phyloP scores from a whole-genome alignment of 2,888 invertebrate genomes.

The Eulithis testata region DNA sequence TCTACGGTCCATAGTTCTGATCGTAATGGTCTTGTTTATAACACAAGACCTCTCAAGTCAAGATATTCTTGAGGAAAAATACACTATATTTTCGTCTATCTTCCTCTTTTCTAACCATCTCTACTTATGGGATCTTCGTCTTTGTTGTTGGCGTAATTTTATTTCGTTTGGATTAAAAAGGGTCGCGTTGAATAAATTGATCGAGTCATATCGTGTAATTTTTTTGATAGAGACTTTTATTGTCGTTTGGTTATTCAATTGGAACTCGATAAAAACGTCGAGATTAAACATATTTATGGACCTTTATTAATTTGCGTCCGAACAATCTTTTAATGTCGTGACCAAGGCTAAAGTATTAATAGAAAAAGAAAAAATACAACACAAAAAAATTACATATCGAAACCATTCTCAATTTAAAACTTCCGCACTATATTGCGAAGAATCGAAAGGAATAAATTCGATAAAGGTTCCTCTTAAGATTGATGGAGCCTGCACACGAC shows the following conservation, averaged over 20 bases:
- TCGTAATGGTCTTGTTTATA: conserved; percentile 78
- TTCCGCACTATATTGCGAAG: conserved; percentile 22
- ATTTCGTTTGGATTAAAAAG: conserved; percentile 70
- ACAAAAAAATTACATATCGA: background rate
- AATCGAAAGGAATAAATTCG: conserved; percentile 37
- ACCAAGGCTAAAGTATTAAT: background rate
- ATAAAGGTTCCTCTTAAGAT: conserved; percentile 40
- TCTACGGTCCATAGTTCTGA: conserved; percentile 73
- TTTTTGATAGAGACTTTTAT: conserved; percentile 51
- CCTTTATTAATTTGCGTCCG: too few relatives aligned
- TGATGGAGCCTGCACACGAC: conserved; percentile 47
- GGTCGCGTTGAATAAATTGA: conserved; percentile 63
- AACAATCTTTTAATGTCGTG: background rate
- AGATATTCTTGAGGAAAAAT: conserved; percentile 52
- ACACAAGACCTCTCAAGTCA: conserved; percentile 57
- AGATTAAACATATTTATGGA: background rate
- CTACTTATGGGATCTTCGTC: conserved; percentile 58
- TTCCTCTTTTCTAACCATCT: conserved; percentile 46
- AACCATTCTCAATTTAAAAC: conserved; percentile 19
- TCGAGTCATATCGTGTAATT: conserved; percentile 60
- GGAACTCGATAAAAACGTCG: background rate
- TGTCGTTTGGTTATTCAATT: conserved; percentile 16
- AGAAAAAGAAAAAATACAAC: background rate
- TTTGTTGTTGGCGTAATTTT: conserved; percentile 61
- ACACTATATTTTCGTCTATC: conserved; percentile 42